Evolutionary conservation across 2,113 vertebrate genomes (phyloP), one percentile per base, ranked within the genome.

Genomic region (Glaucomys volans): DNA sequence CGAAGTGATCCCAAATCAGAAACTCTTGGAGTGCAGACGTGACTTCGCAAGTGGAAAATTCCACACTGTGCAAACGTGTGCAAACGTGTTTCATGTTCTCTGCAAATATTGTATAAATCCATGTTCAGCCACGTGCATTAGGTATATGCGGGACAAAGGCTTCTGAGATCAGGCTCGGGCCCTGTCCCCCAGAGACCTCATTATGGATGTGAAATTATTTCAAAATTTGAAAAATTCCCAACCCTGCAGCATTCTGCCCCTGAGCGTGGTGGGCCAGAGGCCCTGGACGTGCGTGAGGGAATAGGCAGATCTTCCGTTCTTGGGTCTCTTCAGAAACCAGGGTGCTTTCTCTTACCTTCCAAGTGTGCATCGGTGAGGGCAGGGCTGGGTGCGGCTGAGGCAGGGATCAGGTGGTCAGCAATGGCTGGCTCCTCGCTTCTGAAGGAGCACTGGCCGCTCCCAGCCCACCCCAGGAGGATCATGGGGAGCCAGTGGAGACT

Each of bases 1-100:
- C 37, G 20, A 47, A 80, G 69, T 59, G 64, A 47, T 47, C 18
- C 5, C 42, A 13, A 62, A 8, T 28, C 74, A 11, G 24, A 37
- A 47, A 57, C 13, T 54, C 54, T 30, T 13, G 17, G 17, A 71
- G 32, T 47, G 37, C 35, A 11, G 14, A 71, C 30, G 28, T 12
- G 26, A 75, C 40, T 26, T 22, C 52, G 2, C 30, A 6, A 10
- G 17, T 37, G 50, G 83, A 59, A 47, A 59, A 47, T 57, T 28
- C n/a, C 28, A 71, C 1, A 76, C 20, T 0, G 0, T 12, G 16
- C 18, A 57, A 76, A 22, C 10, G 20, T 0, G 0, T 12, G 16
- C 18, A 57, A 76, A 22, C 10, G 20, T 24, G 28, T 62, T 42
- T 22, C 17, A 20, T 35, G 40, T 42, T 32, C 18, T 35, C 30